Evolutionary conservation across 2,797 vertebrate species (phyloP).

Genomic region (Lemur catta): DNA sequence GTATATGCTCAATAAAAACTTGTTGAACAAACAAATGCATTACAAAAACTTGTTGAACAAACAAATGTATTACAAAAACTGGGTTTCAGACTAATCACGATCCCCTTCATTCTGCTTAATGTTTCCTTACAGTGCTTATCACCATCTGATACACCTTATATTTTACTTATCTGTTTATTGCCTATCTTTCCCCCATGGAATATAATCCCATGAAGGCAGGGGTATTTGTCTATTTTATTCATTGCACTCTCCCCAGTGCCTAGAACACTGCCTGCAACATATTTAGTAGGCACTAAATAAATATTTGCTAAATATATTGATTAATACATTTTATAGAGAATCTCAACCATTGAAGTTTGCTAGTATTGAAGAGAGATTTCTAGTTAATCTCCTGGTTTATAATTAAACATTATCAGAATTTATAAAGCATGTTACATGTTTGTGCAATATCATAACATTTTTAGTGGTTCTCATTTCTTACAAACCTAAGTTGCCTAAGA

Average conservation of each 20-base stretch:
- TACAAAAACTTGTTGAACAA: no score
- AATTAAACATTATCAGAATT: background rate
- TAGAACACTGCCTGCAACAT: background rate
- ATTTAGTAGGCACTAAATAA: background rate
- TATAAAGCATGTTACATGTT: background rate
- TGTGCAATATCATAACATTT: background rate
- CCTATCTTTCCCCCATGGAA: background rate
- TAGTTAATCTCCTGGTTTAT: background rate
- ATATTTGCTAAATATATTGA: background rate
- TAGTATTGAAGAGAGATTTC: background rate
- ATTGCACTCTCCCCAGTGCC: background rate
- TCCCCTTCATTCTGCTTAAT: background rate
- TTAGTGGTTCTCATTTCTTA: slow-evolving; percentile 33
- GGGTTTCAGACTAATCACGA: background rate
- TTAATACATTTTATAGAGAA: background rate
- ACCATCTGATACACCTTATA: background rate
- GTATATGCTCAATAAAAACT: background rate
- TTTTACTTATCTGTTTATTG: background rate
- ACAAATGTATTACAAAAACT: background rate
- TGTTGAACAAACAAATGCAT: background rate
- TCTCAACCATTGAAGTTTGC: background rate
- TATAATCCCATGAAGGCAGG: background rate
- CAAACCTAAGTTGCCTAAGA: slow-evolving; percentile 35
- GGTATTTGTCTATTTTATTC: background rate
- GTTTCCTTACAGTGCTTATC: background rate